Percentiles rank a stretch among this genome's conserved stretches.
phyloP scores from a whole-genome alignment of 2,113 vertebrate genomes.

The Sapajus apella region DNA sequence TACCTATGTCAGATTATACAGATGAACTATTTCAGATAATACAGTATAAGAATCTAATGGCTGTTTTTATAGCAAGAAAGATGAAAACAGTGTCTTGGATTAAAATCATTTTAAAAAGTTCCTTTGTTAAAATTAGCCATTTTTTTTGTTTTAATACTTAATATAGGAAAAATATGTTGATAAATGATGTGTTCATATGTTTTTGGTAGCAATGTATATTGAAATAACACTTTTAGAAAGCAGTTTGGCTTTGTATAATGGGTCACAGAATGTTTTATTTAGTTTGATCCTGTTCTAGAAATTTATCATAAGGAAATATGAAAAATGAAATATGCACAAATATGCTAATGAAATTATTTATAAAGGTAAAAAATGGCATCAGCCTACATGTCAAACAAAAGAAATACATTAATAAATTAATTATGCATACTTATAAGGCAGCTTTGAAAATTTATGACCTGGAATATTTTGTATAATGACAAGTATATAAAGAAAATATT shows the following conservation, averaged over 20 bases:
- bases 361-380: not conserved
- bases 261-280: not conserved
- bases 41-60: not conserved
- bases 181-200: not conserved
- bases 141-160: not conserved
- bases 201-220: not conserved
- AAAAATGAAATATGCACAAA: not conserved
- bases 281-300: not conserved
- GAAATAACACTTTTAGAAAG: not conserved
- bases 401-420: not conserved
- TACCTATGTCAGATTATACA: not conserved
- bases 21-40: not conserved
- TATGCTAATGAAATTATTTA: not conserved
- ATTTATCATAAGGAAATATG: not conserved
- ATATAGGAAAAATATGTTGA: not conserved
- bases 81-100: not conserved
- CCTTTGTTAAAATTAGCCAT: not conserved
- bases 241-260: not conserved
- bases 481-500: not conserved
- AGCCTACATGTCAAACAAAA: not conserved
- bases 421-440: not conserved
- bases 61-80: not conserved
- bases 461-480: not conserved
- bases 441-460: not conserved
- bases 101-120: not conserved